These are phyloP conservation scores for Drosophila quinaria DNA, from an alignment of 2,888 invertebrate genomes.

Conservation along the genomic window DNA sequence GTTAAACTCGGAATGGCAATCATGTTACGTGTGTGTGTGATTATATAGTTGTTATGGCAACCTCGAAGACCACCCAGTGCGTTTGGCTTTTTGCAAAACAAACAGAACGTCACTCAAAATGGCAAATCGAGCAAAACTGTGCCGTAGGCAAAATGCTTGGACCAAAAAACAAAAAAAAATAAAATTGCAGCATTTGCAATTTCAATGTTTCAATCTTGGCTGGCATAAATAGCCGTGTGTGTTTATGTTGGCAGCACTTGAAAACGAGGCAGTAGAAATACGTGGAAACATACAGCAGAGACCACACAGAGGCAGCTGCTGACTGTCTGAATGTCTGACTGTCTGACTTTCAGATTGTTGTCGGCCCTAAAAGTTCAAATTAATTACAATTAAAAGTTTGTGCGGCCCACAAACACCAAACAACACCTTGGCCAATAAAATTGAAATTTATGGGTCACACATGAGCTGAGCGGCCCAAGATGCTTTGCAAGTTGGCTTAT, in stretches of 20 bases:
- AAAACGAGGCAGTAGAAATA: conserved; percentile 40
- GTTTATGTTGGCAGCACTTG: conserved; percentile 81
- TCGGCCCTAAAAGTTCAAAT: conserved; percentile 60
- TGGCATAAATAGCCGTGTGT: conserved; percentile 73
- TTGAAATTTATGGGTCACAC: conserved; percentile 81
- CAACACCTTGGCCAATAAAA: conserved; percentile 78
- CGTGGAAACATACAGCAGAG: conserved; percentile 6
- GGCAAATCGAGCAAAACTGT: conserved; percentile 31
- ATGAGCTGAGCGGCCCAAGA: conserved; percentile 66
- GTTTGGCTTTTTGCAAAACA: conserved; percentile 81
- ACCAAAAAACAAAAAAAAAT: conserved; percentile 27
- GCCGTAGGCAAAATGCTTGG: conserved; percentile 25
- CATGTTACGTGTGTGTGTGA: background rate
- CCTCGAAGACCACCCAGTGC: conserved; percentile 63
- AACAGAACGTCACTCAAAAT: conserved; percentile 75
- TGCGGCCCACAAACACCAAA: conserved; percentile 32
- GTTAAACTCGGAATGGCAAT: conserved; percentile 11
- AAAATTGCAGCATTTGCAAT: conserved; percentile 63
- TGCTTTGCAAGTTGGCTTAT: conserved; percentile 51
- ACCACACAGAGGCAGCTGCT: conserved; percentile 47
- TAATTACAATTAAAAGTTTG: conserved; percentile 79
- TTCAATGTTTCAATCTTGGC: conserved; percentile 65
- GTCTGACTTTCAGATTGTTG: conserved; percentile 8
- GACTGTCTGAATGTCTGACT: conserved; percentile 16
- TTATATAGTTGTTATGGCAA: conserved; percentile 11